Percentiles rank a stretch among this genome's conserved stretches.
Evolutionary conservation across 53 echinoderm and acorn worm genomes (phyloP).

Genomic region (Apostichopus leukothele): DNA sequence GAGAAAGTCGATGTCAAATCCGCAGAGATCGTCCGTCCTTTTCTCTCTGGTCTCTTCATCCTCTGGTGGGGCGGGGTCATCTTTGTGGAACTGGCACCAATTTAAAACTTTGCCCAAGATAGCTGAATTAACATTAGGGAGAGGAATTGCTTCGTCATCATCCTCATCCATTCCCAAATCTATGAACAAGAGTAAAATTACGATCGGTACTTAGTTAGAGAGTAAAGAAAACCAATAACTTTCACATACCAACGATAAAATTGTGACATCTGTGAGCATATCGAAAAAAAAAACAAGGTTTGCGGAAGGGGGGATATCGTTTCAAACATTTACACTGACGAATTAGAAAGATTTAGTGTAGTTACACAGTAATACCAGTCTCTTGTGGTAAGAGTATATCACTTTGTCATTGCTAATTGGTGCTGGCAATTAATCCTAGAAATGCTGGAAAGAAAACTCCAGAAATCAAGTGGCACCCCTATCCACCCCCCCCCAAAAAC

Average conservation of each 20-base stretch:
- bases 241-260: background rate
- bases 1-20: constrained; percentile 93
- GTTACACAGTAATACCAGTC: background rate
- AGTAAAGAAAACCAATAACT: background rate
- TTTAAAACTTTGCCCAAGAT: constrained; percentile 95
- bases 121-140: constrained; percentile 96
- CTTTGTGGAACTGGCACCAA: constrained; percentile 97
- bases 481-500: too few species aligned
- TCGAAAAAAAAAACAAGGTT: too few species aligned
- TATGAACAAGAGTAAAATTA: constrained; percentile 2
- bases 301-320: too few species aligned
- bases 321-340: too few species aligned
- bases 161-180: constrained; percentile 99
- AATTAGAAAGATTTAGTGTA: background rate
- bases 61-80: constrained; percentile 96
- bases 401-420: too few species aligned
- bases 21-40: constrained; percentile 93
- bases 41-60: constrained; percentile 99
- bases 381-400: too few species aligned
- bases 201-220: too few species aligned
- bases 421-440: too few species aligned
- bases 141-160: constrained; percentile 97
- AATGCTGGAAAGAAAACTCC: too few species aligned
- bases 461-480: too few species aligned
- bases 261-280: background rate